Evolutionary conservation across 2,113 vertebrate species (phyloP).

Genomic region (Diglossa brunneiventris): DNA sequence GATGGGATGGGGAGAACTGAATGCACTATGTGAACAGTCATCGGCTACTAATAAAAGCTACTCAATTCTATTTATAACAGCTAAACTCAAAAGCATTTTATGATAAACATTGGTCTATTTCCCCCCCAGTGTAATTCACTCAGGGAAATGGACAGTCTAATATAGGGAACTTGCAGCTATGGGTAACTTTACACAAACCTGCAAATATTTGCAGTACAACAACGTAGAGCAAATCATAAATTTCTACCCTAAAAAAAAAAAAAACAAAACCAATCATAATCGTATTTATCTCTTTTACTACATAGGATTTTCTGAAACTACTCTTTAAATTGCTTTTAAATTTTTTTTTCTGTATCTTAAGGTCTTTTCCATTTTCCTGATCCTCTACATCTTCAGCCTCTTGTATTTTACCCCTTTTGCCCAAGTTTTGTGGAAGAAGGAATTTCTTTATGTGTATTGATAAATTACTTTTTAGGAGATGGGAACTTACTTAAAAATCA

Average conservation of each 20-base stretch:
- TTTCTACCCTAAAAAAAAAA: background rate
- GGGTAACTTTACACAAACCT: background rate
- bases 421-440: background rate
- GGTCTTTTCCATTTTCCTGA: background rate
- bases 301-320: background rate
- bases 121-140: fast-evolving
- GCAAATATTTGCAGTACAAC: background rate
- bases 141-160: background rate
- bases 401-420: background rate
- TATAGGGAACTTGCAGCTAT: background rate
- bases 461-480: background rate
- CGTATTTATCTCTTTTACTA: background rate
- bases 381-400: background rate
- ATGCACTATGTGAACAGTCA: background rate
- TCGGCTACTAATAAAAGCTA: background rate
- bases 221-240: background rate
- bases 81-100: background rate
- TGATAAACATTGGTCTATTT: background rate
- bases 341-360: background rate
- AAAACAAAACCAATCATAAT: background rate
- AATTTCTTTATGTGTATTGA: background rate
- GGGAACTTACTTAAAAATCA: background rate
- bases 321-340: background rate
- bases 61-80: background rate
- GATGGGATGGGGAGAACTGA: background rate